Conservation (phyloP, 2,888 invertebrate genomes). For the Peribatodes rhomboidaria region DNA sequence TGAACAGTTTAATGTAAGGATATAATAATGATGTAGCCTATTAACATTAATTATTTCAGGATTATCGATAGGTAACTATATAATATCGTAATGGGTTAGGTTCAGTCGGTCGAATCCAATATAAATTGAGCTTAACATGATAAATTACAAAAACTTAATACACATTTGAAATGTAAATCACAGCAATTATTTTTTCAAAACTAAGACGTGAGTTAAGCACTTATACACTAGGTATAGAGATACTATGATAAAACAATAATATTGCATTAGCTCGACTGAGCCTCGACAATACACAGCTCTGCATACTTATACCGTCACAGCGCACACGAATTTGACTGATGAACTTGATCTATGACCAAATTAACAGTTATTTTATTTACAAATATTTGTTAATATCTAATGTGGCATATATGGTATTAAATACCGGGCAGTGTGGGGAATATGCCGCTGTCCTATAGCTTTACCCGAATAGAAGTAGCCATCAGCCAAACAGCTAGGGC, state of each 20-base stretch:
- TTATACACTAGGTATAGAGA: constrained; percentile 24
- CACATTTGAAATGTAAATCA: constrained; percentile 40
- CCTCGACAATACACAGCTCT: constrained; percentile 27
- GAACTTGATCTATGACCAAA: constrained; percentile 46
- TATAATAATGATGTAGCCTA: constrained; percentile 14
- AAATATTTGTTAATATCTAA: constrained; percentile 44
- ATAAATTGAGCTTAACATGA: constrained; percentile 37
- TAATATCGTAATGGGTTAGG: constrained; percentile 46
- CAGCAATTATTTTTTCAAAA: constrained; percentile 39
- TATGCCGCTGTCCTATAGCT: constrained; percentile 38
- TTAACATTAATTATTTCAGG: constrained; percentile 12
- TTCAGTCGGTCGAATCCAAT: constrained; percentile 43
- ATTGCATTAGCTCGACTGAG: constrained; percentile 43
- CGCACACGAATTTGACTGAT: constrained; percentile 44
- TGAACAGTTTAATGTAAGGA: constrained; percentile 12
- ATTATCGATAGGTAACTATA: constrained; percentile 11
- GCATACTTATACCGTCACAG: constrained; percentile 36
- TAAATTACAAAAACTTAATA: constrained; percentile 33
- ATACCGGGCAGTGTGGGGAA: constrained; percentile 47
- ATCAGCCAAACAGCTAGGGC: constrained; percentile 34
- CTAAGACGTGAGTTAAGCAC: constrained; percentile 31
- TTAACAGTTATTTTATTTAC: constrained; percentile 45
- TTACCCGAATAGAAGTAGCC: constrained; percentile 30
- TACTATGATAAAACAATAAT: constrained; percentile 30
- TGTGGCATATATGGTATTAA: constrained; percentile 47